Base-by-base conservation (phyloP, 2,797 vertebrate genomes). In the Molossus molossus region DNA sequence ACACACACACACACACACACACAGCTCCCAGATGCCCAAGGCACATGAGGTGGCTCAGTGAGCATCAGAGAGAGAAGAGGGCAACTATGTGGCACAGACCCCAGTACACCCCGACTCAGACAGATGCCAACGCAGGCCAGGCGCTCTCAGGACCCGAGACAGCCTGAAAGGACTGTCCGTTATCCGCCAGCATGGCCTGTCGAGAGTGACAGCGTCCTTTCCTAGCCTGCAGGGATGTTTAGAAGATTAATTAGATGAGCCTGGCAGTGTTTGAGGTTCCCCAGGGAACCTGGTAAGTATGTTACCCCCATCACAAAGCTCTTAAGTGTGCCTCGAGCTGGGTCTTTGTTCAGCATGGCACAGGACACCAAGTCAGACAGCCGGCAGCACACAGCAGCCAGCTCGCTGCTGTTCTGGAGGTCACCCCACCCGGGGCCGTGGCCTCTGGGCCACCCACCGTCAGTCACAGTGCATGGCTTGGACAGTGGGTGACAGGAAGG, bases 291-390 rank as follows among this genome's bases (percentile, higher is more conserved):
- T 25, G 55, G 7, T 15, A 75, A 80, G 23, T 76, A 37, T 21
- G 92, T 91, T 14, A 70, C 73, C 79, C 81, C n/a, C 29, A 33
- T 27, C 84, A 80, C 58, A 90, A 86, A 91, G 40, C 87, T 73
- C 90, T 67, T 65, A 57, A 70, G 37, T 27, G 10, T 13, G 62
- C 40, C 81, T 53, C 0, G 0, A 23, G 33, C 50, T 20, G 5
- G 20, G 85, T 18, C 76, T 80, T 48, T 84, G 72, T 45, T 57
- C 40, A 9, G 0, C 12, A 0, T 3, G 15, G 23, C 23, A n/a
- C 0, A 6, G 48, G 37, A 69, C 60, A 33, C 40, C 5, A 5
- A 84, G 73, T 23, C 62, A 27, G 27, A 50, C 45, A 18, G 40
- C 77, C 9, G 4, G 76, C 27, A 23, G 79, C 48, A 79, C 12